Evolutionary conservation across 2,113 vertebrate species (phyloP).

Genomic region (Odontesthes bonariensis): DNA sequence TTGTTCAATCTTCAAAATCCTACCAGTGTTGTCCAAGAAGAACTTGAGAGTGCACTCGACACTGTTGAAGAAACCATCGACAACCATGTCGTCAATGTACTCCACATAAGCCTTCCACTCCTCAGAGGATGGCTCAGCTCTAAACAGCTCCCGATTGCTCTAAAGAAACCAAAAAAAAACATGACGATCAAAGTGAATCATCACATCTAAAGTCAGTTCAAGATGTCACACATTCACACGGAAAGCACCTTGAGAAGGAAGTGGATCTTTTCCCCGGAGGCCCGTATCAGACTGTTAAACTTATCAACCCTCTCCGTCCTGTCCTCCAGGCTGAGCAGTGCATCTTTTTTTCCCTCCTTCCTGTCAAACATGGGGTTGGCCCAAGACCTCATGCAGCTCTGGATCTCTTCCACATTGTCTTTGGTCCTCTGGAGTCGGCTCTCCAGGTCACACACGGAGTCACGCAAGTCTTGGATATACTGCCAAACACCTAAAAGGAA

Average conservation of each 20-base stretch:
- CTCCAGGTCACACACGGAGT: constrained; percentile 85
- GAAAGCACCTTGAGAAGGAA: constrained; percentile 85
- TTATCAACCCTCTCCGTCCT: constrained; percentile 81
- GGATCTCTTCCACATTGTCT: constrained; percentile 89
- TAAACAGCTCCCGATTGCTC: constrained; percentile 89
- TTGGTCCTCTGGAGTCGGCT: constrained; percentile 86
- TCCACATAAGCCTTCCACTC: constrained; percentile 90
- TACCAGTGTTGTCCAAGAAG: constrained; percentile 93
- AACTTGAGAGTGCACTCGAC: constrained; percentile 90
- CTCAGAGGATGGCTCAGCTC: constrained; percentile 81
- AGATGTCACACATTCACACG: not conserved
- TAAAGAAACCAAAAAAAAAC: constrained; percentile 55
- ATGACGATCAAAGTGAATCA: not conserved
- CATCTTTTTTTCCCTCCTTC: constrained; percentile 88
- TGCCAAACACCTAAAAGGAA: constrained; percentile 84
- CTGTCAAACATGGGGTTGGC: constrained; percentile 86
- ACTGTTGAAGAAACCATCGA: constrained; percentile 90
- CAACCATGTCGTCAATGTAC: constrained; percentile 90
- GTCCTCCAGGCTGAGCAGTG: constrained; percentile 88
- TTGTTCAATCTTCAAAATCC: not conserved
- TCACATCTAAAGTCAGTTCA: not conserved
- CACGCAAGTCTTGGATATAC: constrained; percentile 83
- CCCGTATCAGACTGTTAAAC: constrained; percentile 81
- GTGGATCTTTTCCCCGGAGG: constrained; percentile 89
- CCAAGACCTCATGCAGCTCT: constrained; percentile 86